A percentile compares a stretch with the other conserved stretches of the same genome.
phyloP scores from a whole-genome alignment of 2,113 vertebrate genomes.

The Toxotes jaculatrix region DNA sequence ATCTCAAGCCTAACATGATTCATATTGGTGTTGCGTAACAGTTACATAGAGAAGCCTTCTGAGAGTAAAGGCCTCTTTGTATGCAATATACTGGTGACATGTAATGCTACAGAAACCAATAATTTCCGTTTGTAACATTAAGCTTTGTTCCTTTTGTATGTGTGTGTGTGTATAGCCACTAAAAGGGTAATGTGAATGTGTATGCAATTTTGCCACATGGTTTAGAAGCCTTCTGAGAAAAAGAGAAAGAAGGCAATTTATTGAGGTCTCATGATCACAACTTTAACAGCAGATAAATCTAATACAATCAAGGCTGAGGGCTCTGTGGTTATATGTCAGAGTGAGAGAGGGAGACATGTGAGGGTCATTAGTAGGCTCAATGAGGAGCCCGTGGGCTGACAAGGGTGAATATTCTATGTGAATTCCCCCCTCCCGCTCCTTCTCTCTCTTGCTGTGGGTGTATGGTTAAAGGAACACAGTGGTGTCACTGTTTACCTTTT shows the following conservation, averaged over 20 bases:
- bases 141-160: not conserved
- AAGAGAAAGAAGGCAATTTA: constrained; percentile 49
- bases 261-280: constrained; percentile 68
- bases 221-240: constrained; percentile 39
- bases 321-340: constrained; percentile 58
- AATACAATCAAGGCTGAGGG: constrained; percentile 58
- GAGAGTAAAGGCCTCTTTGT: not conserved
- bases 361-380: constrained; percentile 68
- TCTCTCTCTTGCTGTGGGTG: constrained; percentile 5
- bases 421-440: not conserved
- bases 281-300: constrained; percentile 58
- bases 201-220: constrained; percentile 18
- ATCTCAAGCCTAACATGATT: not conserved
- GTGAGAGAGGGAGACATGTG: constrained; percentile 68
- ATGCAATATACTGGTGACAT: not conserved
- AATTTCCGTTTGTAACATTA: not conserved
- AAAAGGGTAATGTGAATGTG: constrained; percentile 27
- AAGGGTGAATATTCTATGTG: constrained; percentile 30
- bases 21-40: not conserved
- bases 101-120: not conserved
- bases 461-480: constrained; percentile 43
- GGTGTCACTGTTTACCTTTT: constrained; percentile 46
- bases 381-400: constrained; percentile 47
- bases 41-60: not conserved
- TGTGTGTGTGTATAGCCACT: not conserved